Evolutionary conservation across 1,140 invertebrate genomes (phyloP).

Genomic region (Formica selysi): DNA sequence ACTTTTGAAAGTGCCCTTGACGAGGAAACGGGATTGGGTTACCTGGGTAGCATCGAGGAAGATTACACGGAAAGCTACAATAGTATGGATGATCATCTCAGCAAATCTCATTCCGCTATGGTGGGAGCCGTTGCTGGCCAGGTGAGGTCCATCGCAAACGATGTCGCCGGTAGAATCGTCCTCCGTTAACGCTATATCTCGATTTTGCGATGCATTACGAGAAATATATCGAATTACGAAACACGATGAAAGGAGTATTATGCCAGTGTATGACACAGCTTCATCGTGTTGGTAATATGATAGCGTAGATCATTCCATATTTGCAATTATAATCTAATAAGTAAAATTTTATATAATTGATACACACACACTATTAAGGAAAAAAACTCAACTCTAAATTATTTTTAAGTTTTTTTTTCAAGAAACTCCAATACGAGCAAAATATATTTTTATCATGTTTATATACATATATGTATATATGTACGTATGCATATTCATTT

Average conservation of each 20-base stretch:
- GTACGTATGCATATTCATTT: not conserved
- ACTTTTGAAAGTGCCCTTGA: conserved; percentile 82
- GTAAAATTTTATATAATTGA: not conserved
- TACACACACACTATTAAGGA: not conserved
- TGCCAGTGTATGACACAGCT: not conserved
- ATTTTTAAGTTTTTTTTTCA: not conserved
- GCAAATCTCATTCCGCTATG: conserved; percentile 69
- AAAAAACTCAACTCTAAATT: not conserved
- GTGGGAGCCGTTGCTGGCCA: conserved; percentile 65
- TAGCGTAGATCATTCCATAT: not conserved
- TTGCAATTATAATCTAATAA: not conserved
- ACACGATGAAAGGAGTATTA: not conserved
- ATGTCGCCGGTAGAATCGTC: conserved; percentile 69
- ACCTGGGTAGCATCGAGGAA: conserved; percentile 80
- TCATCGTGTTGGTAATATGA: conserved; percentile 5
- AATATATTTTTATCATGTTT: not conserved
- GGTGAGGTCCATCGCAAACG: conserved; percentile 72
- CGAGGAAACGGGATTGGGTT: conserved; percentile 80
- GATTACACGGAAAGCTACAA: conserved; percentile 76
- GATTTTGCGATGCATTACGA: not conserved
- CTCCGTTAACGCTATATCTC: not conserved
- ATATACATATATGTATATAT: too few relatives aligned
- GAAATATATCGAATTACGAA: conserved; percentile 33
- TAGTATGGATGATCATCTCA: conserved; percentile 46
- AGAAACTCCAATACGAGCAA: not conserved